Base-by-base conservation (phyloP, 1,140 invertebrate species). In the Lepidurus apus region DNA sequence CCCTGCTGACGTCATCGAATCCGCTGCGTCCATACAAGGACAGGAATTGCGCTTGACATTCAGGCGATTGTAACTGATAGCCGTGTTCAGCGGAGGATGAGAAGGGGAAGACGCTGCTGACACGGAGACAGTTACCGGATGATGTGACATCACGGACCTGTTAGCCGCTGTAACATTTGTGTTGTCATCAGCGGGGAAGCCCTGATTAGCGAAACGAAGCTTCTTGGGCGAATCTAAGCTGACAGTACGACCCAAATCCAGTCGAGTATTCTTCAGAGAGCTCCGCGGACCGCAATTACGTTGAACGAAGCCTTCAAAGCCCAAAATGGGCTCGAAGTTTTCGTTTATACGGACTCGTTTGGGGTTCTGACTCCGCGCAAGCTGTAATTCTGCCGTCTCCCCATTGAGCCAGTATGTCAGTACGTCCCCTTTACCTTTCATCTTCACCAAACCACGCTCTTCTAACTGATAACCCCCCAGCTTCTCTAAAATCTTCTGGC, bases 361-460 rank as follows among this genome's bases (percentile, higher is more conserved):
- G 24, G 26, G 75, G 17, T 77, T 43, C 43, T 77, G 47, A 44
- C 78, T 9, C 11, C 75, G 78, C 8, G 73, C 65, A 43, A 47
- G 74, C 34, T 77, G 76, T 13, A 17, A 34, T 8, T 65, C 76
- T 9, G 76, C 17, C 7, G 21, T 26, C 47, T 79, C 93, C 0
- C 92, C 93, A 9, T 90, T 84, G 42, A 98, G 83, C 93, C 94
- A 98, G 84, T 92, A 97, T 1, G 95, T 97, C 74, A 91, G 83
- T 82, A 93, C 90, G 43, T 94, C 91, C 0, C 79, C 74, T 77
- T 95, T 95, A 9, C 93, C 95, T 86, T 97, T 97, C 89, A 96
- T 92, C 1, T 89, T 86, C 1, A 96, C 89, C 2, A 93, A 80
- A 0, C 95, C 95, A 7, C 95, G 88, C 81, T 95, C 92, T 44